Conservation (phyloP, 2,888 invertebrate species). For the Capitulum mitella region DNA sequence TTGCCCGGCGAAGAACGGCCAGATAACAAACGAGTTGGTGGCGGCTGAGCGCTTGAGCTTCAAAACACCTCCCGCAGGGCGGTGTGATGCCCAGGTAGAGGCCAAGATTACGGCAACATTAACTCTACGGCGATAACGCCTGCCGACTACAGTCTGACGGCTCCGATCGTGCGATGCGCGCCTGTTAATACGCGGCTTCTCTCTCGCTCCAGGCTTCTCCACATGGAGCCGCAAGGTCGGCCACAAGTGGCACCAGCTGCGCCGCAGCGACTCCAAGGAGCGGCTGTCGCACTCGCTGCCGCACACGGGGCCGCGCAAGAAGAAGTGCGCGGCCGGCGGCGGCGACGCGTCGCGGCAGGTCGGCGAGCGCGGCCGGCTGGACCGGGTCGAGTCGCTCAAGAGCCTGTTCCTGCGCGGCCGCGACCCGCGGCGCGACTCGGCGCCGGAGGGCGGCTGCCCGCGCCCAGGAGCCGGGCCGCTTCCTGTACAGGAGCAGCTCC, state of each 20-base stretch:
- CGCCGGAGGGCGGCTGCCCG: constrained; percentile 60
- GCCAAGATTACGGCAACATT: too few species aligned
- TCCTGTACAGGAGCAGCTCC: constrained; percentile 64
- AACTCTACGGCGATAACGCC: too few species aligned
- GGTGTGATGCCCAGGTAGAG: too few species aligned
- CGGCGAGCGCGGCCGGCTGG: not conserved
- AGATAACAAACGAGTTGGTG: too few species aligned
- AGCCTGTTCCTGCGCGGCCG: not conserved
- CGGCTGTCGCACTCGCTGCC: constrained; percentile 39
- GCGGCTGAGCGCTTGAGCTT: too few species aligned
- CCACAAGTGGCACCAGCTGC: constrained; percentile 63
- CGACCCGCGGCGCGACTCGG: constrained; percentile 31
- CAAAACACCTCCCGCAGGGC: too few species aligned
- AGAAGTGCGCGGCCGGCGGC: not conserved
- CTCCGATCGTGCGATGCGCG: too few species aligned
- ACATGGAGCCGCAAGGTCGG: constrained; percentile 72
- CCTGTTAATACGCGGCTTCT: too few species aligned
- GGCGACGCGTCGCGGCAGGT: not conserved
- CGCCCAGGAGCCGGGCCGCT: not conserved
- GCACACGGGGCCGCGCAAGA: not conserved
- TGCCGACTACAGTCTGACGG: too few species aligned
- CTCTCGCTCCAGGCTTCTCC: constrained; percentile 58
- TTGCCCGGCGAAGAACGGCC: too few species aligned
- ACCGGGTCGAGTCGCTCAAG: constrained; percentile 19
- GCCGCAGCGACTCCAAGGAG: constrained; percentile 57